These are phyloP conservation scores for Amiota mariae DNA, from an alignment of 2,888 invertebrate genomes.

Conservation along the genomic window DNA sequence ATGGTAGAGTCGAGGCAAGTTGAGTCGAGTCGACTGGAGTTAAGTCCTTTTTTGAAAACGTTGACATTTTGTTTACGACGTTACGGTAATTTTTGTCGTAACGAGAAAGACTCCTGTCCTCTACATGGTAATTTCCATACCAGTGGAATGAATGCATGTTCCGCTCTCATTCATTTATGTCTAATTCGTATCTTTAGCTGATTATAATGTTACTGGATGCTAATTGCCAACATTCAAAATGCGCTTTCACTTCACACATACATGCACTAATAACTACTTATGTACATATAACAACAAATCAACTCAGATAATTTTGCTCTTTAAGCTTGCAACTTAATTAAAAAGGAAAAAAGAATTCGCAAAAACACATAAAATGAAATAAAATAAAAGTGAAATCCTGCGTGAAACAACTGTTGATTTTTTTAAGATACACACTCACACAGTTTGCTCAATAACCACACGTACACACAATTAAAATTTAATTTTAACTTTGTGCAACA, in stretches of 20 bases:
- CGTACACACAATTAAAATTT: conserved; percentile 56
- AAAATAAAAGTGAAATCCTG: background rate
- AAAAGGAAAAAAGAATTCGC: background rate
- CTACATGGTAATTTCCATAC: too few species aligned
- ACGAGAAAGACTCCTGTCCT: too few species aligned
- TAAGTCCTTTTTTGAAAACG: background rate
- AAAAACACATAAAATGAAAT: background rate
- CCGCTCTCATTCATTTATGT: background rate
- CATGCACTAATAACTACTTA: too few species aligned
- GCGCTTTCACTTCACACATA: too few species aligned
- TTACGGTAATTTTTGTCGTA: conserved; percentile 41
- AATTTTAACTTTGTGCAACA: conserved; percentile 54
- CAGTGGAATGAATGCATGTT: too few species aligned
- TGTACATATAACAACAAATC: too few species aligned
- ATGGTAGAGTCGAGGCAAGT: too few species aligned
- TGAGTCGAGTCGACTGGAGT: background rate
- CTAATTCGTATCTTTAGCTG: conserved; percentile 49
- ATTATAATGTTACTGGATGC: background rate
- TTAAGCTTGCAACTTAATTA: background rate
- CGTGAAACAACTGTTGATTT: conserved; percentile 4
- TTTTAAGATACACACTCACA: background rate
- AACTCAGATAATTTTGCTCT: too few species aligned
- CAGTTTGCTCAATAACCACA: too few species aligned
- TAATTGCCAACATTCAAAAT: too few species aligned
- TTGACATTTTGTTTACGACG: conserved; percentile 58